Conservation (phyloP, 2,888 invertebrate species). For the Aleiodes leptofemur region DNA sequence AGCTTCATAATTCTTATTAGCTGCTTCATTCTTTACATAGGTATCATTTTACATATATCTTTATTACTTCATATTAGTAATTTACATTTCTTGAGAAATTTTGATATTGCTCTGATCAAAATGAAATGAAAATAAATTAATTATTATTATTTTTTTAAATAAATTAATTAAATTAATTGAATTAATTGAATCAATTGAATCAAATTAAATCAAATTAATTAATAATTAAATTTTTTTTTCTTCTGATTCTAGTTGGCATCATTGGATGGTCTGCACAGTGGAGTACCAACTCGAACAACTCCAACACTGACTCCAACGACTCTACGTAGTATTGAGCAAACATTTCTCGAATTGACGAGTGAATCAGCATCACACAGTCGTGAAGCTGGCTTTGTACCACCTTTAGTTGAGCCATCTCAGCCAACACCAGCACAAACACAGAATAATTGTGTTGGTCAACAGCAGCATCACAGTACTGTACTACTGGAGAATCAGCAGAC, state of each 20-base stretch:
- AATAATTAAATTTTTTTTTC: slow-evolving; percentile 26
- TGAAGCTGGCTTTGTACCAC: slow-evolving; percentile 96
- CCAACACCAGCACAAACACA: slow-evolving; percentile 74
- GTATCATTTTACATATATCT: no score
- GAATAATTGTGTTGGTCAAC: slow-evolving; percentile 59
- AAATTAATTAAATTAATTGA: no score
- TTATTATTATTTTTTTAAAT: no score
- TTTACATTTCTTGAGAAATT: no score
- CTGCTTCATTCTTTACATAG: no score
- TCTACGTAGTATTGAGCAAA: slow-evolving; percentile 93
- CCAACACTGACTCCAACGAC: slow-evolving; percentile 96
- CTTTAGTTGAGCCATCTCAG: slow-evolving; percentile 77
- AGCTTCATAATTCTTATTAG: no score
- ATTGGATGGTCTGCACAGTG: slow-evolving; percentile 90
- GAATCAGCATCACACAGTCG: slow-evolving; percentile 84
- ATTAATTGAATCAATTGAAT: no score
- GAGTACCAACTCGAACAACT: slow-evolving; percentile 94
- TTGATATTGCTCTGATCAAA: no score
- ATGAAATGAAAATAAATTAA: no score
- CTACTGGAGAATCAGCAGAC: slow-evolving; percentile 55
- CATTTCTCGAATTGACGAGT: slow-evolving; percentile 90
- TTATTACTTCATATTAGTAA: no score
- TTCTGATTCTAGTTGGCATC: slow-evolving; percentile 84
- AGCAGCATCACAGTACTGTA: slow-evolving; percentile 50
- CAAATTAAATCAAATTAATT: slow-evolving; percentile 29